A percentile compares a stretch with the other conserved stretches of the same genome.
These are phyloP conservation scores for Poeciliopsis retropinna DNA, from an alignment of 2,113 vertebrate species.

Conservation along the genomic window DNA sequence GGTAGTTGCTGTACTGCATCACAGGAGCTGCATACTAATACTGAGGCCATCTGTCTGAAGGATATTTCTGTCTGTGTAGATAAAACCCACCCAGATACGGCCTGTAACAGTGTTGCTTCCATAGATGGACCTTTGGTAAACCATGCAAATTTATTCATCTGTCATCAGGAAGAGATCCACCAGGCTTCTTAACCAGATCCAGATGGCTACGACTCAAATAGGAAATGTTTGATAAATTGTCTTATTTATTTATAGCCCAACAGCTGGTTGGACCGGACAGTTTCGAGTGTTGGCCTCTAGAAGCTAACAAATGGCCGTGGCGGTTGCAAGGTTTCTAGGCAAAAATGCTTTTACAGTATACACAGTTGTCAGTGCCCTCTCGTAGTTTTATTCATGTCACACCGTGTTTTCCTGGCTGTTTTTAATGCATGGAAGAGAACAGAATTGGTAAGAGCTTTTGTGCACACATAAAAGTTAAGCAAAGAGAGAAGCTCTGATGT, in stretches of 20 bases:
- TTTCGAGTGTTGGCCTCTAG: not conserved
- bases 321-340: not conserved
- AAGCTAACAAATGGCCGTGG: not conserved
- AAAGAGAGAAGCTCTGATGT: not conserved
- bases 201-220: conserved; percentile 21
- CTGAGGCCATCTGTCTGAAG: conserved; percentile 1
- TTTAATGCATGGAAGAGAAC: not conserved
- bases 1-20: conserved; percentile 7
- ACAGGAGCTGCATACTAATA: conserved; percentile 1
- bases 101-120: not conserved
- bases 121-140: conserved; percentile 1
- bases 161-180: not conserved
- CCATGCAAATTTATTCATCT: not conserved
- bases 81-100: conserved; percentile 8
- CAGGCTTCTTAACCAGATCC: conserved; percentile 24
- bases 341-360: not conserved
- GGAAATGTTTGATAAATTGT: conserved; percentile 1
- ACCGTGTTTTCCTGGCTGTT: not conserved
- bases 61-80: conserved; percentile 5
- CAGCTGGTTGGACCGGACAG: conserved; percentile 16
- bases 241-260: conserved; percentile 20
- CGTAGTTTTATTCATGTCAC: not conserved
- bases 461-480: not conserved
- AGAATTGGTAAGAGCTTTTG: not conserved
- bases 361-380: not conserved